phyloP scores from a whole-genome alignment of 2,888 invertebrate genomes.

The Halictus ligatus region DNA sequence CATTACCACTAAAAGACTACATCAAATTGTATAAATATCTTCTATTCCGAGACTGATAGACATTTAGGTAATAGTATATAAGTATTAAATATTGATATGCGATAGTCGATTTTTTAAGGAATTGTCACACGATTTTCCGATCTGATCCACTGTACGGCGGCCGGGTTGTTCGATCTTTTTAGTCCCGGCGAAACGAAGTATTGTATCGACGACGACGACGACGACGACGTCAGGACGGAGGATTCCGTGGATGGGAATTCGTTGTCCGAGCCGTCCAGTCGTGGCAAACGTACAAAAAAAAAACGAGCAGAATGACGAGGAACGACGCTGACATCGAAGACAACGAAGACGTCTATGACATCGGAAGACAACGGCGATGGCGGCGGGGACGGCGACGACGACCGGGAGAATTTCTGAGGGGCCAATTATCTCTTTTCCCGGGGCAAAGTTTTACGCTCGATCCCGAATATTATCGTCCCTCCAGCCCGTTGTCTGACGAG shows the following conservation, averaged over 20 bases:
- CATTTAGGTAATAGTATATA: no score
- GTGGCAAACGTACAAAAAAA: conserved; percentile 21
- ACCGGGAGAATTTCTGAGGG: conserved; percentile 66
- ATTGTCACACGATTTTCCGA: no score
- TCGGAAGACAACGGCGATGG: conserved; percentile 30
- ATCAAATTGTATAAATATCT: no score
- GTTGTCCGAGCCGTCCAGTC: conserved; percentile 15
- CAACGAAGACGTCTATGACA: conserved; percentile 42
- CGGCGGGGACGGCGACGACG: conserved; percentile 34
- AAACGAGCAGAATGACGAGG: conserved; percentile 19
- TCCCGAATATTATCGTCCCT: conserved; percentile 74
- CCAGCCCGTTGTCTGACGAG: conserved; percentile 70
- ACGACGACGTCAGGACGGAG: background rate
- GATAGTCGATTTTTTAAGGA: no score
- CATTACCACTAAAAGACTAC: no score
- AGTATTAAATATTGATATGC: no score
- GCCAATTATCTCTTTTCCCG: conserved; percentile 71
- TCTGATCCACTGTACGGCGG: no score
- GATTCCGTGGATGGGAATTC: background rate
- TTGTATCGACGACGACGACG: background rate
- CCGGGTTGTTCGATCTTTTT: background rate
- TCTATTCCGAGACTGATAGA: no score
- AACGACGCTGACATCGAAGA: conserved; percentile 36
- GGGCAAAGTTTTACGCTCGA: conserved; percentile 71
- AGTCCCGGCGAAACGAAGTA: background rate